Percentiles rank a stretch among this genome's conserved stretches.
Evolutionary conservation across 1,140 invertebrate species (phyloP).

Genomic region (Bradynema listronoti): DNA sequence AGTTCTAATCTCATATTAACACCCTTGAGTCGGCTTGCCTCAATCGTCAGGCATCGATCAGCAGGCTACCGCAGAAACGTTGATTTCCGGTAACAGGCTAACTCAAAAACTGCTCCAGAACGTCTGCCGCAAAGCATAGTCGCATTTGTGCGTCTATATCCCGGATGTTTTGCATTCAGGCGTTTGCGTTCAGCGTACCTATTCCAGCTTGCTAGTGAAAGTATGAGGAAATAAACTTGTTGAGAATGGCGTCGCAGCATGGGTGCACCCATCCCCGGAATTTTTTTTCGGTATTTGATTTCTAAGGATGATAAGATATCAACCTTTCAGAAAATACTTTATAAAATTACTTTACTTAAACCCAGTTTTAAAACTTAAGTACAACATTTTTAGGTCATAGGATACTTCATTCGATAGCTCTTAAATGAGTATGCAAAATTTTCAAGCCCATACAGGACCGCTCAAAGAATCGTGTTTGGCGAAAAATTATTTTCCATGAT

Average conservation of each 20-base stretch:
- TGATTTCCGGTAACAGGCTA: not conserved
- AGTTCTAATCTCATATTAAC: slow-evolving; percentile 85
- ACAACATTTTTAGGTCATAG: not conserved
- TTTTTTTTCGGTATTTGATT: slow-evolving; percentile 6
- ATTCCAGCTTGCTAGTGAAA: slow-evolving; percentile 29
- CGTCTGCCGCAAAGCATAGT: slow-evolving; percentile 7
- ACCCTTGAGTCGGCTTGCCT: slow-evolving; percentile 91
- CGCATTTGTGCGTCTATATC: slow-evolving; percentile 23
- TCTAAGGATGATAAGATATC: too few species aligned
- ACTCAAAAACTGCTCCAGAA: slow-evolving; percentile 2
- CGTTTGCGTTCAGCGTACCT: slow-evolving; percentile 36
- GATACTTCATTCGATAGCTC: too few species aligned
- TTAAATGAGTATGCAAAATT: too few species aligned
- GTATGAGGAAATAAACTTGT: slow-evolving; percentile 25
- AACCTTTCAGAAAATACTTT: too few species aligned
- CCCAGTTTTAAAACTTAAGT: not conserved
- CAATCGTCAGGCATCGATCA: slow-evolving; percentile 69
- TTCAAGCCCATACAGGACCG: too few species aligned
- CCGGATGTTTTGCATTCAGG: slow-evolving; percentile 32
- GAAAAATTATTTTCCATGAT: too few species aligned
- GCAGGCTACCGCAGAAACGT: slow-evolving; percentile 59
- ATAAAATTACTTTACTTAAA: too few species aligned
- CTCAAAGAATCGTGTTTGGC: too few species aligned
- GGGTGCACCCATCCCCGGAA: too few species aligned
- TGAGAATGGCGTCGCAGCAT: slow-evolving; percentile 26